Evolutionary conservation across 2,113 vertebrate species (phyloP).

Genomic region (Thunnus maccoyii): DNA sequence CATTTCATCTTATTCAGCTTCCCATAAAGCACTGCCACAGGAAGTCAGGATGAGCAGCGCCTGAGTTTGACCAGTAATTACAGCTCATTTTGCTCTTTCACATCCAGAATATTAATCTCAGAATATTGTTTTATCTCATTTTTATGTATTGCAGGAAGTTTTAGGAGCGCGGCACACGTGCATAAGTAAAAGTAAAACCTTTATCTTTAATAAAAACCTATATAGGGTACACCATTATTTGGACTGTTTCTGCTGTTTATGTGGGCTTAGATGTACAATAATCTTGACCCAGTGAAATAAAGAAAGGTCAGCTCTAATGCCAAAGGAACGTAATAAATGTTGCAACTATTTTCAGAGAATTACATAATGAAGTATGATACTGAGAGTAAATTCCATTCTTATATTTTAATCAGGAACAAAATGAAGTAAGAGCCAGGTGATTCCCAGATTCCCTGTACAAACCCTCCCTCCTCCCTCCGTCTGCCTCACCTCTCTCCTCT

Average conservation of each 20-base stretch:
- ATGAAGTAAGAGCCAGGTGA: slow-evolving; percentile 51
- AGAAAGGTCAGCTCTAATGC: slow-evolving; percentile 3
- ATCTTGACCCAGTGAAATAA: slow-evolving; percentile 1
- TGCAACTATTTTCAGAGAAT: slow-evolving; percentile 10
- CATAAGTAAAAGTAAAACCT: background rate
- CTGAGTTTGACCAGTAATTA: background rate
- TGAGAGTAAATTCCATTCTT: slow-evolving; percentile 1
- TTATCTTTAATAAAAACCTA: background rate
- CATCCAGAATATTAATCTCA: slow-evolving; percentile 13
- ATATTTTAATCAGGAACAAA: slow-evolving; percentile 12
- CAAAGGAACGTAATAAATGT: slow-evolving; percentile 19
- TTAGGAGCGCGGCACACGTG: background rate
- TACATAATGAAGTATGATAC: background rate
- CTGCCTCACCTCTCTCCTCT: slow-evolving; percentile 6
- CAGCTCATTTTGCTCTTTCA: background rate
- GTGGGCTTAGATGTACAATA: slow-evolving; percentile 19
- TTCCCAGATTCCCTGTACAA: slow-evolving; percentile 32
- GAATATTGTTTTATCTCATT: slow-evolving; percentile 13
- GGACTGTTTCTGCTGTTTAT: slow-evolving; percentile 9
- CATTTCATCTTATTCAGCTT: background rate
- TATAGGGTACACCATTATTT: slow-evolving; percentile 7
- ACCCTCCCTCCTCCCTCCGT: background rate
- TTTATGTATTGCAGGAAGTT: background rate
- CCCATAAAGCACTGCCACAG: background rate
- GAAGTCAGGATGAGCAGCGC: background rate